These are phyloP conservation scores for Zeus faber DNA, from an alignment of 2,113 vertebrate genomes.

Conservation along the genomic window DNA sequence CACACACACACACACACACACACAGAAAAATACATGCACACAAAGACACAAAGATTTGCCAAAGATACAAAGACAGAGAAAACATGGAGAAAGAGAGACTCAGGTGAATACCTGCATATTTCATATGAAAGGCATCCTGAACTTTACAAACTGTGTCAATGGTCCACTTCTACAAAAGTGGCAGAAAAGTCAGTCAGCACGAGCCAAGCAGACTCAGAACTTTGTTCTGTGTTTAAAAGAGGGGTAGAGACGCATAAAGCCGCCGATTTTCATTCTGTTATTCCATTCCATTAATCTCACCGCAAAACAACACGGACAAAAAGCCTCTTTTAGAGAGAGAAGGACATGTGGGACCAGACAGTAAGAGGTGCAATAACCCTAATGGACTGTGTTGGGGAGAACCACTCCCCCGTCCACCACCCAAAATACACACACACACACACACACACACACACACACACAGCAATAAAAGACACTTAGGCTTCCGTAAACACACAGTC, in stretches of 20 bases:
- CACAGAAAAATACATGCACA: not conserved
- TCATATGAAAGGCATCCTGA: not conserved
- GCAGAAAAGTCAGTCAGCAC: constrained; percentile 15
- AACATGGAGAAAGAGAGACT: not conserved
- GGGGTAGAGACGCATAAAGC: constrained; percentile 22
- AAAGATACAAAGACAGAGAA: not conserved
- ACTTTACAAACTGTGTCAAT: not conserved
- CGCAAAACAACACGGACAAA: constrained; percentile 36
- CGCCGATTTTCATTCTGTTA: constrained; percentile 43
- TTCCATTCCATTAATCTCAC: constrained; percentile 62
- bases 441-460: constrained; percentile 7
- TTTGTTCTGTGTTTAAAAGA: no score
- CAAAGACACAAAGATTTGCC: not conserved
- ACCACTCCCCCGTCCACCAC: constrained; percentile 3
- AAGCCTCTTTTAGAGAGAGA: constrained; percentile 38
- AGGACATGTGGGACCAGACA: constrained; percentile 24
- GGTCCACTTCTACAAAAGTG: not conserved
- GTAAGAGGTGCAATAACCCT: constrained; percentile 53
- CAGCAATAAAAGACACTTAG: not conserved
- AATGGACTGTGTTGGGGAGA: constrained; percentile 33
- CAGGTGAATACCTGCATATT: constrained; percentile 8
- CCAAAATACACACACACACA: not conserved
- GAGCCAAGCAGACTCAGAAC: constrained; percentile 10
- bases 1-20: constrained; percentile 1
- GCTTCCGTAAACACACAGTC: constrained; percentile 17